A percentile compares a stretch with the other conserved stretches of the same genome.
Conservation (phyloP, 1,140 invertebrate genomes). For the Eulimnadia texana region DNA sequence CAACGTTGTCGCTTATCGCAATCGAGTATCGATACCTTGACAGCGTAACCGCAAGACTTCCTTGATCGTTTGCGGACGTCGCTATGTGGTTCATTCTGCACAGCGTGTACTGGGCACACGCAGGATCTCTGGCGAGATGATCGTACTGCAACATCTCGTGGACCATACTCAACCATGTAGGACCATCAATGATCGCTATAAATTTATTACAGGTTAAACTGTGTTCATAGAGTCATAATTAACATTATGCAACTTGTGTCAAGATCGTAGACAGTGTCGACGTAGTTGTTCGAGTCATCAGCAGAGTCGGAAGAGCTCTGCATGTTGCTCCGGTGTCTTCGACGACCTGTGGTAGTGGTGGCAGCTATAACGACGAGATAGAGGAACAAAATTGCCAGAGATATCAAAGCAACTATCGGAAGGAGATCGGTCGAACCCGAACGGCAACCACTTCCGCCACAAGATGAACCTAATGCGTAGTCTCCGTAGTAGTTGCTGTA, state of each 20-base stretch:
- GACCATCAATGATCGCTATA: too few relatives aligned
- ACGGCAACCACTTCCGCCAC: not conserved
- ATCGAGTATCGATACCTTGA: too few relatives aligned
- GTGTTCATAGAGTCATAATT: too few relatives aligned
- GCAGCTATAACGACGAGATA: conserved; percentile 5
- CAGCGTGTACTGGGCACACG: too few relatives aligned
- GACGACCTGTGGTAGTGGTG: not conserved
- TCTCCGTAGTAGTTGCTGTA: not conserved
- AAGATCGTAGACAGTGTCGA: not conserved
- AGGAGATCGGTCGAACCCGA: not conserved
- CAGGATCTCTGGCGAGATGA: too few relatives aligned
- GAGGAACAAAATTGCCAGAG: not conserved
- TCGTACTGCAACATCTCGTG: too few relatives aligned
- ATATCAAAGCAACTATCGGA: not conserved
- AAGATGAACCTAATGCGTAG: not conserved
- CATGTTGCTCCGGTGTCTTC: not conserved
- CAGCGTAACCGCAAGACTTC: too few relatives aligned
- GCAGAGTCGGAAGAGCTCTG: not conserved
- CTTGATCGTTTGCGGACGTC: too few relatives aligned
- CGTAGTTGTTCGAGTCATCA: not conserved
- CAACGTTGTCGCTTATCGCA: too few relatives aligned
- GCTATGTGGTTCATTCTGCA: too few relatives aligned
- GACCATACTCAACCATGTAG: too few relatives aligned
- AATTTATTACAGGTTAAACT: too few relatives aligned
- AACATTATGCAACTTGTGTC: not conserved